Evolutionary conservation across 2,113 vertebrate species (phyloP), one percentile per base, ranked within the genome.

Genomic region (Nanger granti): DNA sequence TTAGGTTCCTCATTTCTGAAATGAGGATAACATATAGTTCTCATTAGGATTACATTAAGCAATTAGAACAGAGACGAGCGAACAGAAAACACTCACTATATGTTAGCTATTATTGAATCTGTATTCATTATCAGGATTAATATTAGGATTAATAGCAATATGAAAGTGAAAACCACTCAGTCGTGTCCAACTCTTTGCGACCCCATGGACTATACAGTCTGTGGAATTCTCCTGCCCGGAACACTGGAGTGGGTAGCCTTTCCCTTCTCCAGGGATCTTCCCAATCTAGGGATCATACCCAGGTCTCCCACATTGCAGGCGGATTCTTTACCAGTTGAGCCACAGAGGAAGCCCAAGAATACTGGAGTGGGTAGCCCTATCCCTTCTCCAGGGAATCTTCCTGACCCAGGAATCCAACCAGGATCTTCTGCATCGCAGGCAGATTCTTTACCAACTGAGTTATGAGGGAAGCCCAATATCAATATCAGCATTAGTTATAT

Each of bases 1-100:
- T 96, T 34, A 12, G 41, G 60, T 66, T 96, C 82, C n/a, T 92
- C 82, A 54, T 18, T 87, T 93, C 28, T 96, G 91, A 97, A 95
- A 66, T 66, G 54, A 95, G 14, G 14, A 41, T 44, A 60, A 69
- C 57, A 60, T 10, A 80, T 2, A 28, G 49, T 84, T 96, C 37
- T 90, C 76, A 28, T 24, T 18, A 92, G n/a, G 28, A 87, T 91
- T 62, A 57, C 41, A 82, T 64, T 91, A 92, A 73, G 54, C 47
- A 89, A 87, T 57, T 69, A 95, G 54, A 97, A 95, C 15, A 85
- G 12, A 55, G 80, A 24, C 52, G 54, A 76, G 18, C 8, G 60
- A 47, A 79, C 34, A 83, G 47, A 37, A 84, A 82, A 79, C 13
- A 57, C 13, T 94, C 52, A 90, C 59, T 89, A 96, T 92, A 82